Evolutionary conservation across 1,140 invertebrate genomes (phyloP), one percentile per base, ranked within the genome.

Genomic region (Tetranychus cinnabarinus): DNA sequence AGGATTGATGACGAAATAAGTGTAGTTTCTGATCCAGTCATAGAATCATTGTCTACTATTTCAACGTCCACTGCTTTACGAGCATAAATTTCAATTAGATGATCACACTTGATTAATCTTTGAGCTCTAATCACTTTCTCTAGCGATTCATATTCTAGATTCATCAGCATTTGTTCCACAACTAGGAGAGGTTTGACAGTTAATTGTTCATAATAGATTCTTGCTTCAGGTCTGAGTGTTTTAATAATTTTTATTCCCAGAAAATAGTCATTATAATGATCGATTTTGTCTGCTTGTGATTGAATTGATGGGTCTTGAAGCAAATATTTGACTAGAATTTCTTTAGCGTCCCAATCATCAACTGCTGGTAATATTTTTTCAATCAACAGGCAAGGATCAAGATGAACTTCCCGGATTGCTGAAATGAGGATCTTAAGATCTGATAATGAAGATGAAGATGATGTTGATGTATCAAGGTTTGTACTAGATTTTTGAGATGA

Each of bases 81-180:
- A 6, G 63, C 63, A 60, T 64, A 64, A 35, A 33, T 59, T 50
- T 64, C 63, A n/a, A 64, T 48, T 31, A 64, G 35, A 31, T 62
- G 52, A 61, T 64, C 63, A 39, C 33, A 45, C 4, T 54, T 55
- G 1, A 64, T 55, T 13, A 59, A 46, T 46, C 45, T 63, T 23
- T 46, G 52, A 15, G 34, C 36, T 33, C 52, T 59, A 15, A 62
- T 36, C 15, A 35, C 42, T 48, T 61, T 35, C 33, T 62, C 63
- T n/a, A 64, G 37, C n/a, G 61, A 35, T n/a, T 62, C 61, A 48
- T 50, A 63, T 47, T 64, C 63, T 10, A 58, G 35, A 55, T 64
- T 64, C 63, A 64, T 64, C 3, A 64, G 23, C 46, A 64, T 47
- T 60, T 64, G 63, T 52, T 64, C 63, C 12, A 64, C 48, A 15